Evolutionary conservation across 2,113 vertebrate genomes (phyloP), one percentile per base, ranked within the genome.

Genomic region (Heterochromis multidens): DNA sequence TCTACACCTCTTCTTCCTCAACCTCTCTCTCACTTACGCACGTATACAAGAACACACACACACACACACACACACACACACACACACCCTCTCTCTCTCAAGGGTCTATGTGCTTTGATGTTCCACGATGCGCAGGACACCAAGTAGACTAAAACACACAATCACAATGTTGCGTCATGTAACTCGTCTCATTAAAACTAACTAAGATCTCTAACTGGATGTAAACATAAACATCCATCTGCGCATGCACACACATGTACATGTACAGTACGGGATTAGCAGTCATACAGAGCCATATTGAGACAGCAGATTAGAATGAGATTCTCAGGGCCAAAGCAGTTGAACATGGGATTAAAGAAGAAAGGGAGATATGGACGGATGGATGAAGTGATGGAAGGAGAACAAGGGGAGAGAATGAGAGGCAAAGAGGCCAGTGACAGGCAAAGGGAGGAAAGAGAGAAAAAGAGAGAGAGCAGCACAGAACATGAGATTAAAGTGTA

Each of bases 401-500:
- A 88, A 76, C 72, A 81, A 91, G 81, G 61, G 25, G 86, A 82
- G 79, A 56, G 89, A 72, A 46, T 13, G 77, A 84, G 72, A 79
- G 77, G 87, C 23, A 60, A 86, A 76, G 83, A 77, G 79, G 86
- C 70, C 70, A 77, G 59, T 13, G 79, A 84, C 76, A 79, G 72
- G 86, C 27, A 60, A 86, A 76, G 83, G 70, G 79, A 82, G 80
- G 84, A 35, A 80, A 56, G 60, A 79, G 72, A 79, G 54, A 56
- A 12, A 79, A 56, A 79, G 83, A 56, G 81, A 80, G 82, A 57
- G 40, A 81, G 84, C 78, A 61, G 87, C 87, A 83, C 43, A 89
- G 81, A 90, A 93, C 91, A 93, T 80, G 89, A 92, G 92, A 94
- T 93, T 94, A 95, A 93, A 94, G 93, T 91, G 90, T 90, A 92